Evolutionary conservation across 2,888 invertebrate genomes (phyloP), one percentile per base, ranked within the genome.

Genomic region (Resseliella maxima): DNA sequence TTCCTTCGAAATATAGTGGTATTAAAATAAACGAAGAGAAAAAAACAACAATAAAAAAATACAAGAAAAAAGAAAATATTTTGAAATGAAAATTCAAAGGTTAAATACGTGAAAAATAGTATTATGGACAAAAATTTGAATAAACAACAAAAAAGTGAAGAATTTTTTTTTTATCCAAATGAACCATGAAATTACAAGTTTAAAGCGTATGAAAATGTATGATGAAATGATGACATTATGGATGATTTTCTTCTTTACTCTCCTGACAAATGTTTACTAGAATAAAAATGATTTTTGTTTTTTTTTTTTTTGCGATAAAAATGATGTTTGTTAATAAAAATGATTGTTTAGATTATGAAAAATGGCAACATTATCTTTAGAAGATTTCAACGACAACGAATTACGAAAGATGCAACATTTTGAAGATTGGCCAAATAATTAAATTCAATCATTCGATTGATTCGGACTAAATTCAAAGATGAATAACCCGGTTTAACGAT

Each of bases 171-270:
- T n/a, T n/a, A 50, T 50, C 18, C 2, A 8, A 50, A 6, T 12
- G 21, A 50, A 3, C 18, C n/a, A 18, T 50, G 6, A 15, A 41
- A 8, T 41, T 50, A 2, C 46, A 50, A 50, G 18, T 8, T 50
- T 31, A 72, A 15, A 27, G 72, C 31, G 31, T 72, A 72, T 72
- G 72, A 31, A 31, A 72, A 72, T 31, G 72, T 15, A 72, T 72
- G 72, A 59, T 41, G 41, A 59, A 72, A 72, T 72, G 72, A 31
- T 27, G 12, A 27, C n/a, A n/a, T 50, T 1, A 72, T 72, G 72
- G 27, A 31, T 72, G 72, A 50, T 18, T 8, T 2, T 15, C 41
- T 5, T 41, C 12, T 41, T 8, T 41, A 59, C 0, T 59, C 1
- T 24, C 59, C 59, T 59, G 24, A 59, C 59, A 24, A 24, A 59